Percentiles rank a stretch among this genome's conserved stretches.
These are phyloP conservation scores for Chauna torquata DNA, from an alignment of 2,113 vertebrate genomes.

Conservation along the genomic window DNA sequence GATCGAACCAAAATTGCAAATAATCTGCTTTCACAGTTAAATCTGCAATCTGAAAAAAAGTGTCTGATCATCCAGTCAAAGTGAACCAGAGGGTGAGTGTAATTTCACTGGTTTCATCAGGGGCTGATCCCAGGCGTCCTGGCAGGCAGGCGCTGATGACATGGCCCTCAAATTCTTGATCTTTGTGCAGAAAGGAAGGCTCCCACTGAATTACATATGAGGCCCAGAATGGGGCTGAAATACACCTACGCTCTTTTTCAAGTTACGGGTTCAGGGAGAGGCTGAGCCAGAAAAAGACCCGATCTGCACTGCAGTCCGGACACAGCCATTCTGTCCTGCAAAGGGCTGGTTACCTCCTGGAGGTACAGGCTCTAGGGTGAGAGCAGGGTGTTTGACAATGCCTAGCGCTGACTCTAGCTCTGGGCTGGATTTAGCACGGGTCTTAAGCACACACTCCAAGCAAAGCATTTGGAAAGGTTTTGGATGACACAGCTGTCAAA, in stretches of 20 bases:
- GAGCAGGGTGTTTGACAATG: background rate
- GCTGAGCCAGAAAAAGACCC: background rate
- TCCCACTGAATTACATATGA: background rate
- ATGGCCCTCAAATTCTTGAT: background rate
- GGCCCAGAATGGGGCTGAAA: background rate
- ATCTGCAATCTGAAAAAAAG: background rate
- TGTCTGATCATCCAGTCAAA: background rate
- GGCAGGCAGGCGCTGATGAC: background rate
- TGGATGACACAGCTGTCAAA: background rate
- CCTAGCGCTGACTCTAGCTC: rapidly evolving
- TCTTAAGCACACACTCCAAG: background rate
- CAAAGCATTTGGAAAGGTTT: background rate
- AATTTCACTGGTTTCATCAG: background rate
- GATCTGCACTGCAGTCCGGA: rapidly evolving
- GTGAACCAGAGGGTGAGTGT: background rate
- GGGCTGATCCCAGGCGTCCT: background rate
- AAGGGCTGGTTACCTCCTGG: background rate
- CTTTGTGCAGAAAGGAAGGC: background rate
- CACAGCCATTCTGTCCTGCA: background rate
- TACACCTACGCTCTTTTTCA: background rate
- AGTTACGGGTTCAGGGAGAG: rapidly evolving
- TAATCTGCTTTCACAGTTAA: background rate
- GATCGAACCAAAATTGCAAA: background rate
- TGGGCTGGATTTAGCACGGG: background rate
- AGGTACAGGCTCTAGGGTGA: rapidly evolving